These are phyloP conservation scores for Drosophila algonquin DNA, from an alignment of 2,888 invertebrate genomes.

Conservation along the genomic window DNA sequence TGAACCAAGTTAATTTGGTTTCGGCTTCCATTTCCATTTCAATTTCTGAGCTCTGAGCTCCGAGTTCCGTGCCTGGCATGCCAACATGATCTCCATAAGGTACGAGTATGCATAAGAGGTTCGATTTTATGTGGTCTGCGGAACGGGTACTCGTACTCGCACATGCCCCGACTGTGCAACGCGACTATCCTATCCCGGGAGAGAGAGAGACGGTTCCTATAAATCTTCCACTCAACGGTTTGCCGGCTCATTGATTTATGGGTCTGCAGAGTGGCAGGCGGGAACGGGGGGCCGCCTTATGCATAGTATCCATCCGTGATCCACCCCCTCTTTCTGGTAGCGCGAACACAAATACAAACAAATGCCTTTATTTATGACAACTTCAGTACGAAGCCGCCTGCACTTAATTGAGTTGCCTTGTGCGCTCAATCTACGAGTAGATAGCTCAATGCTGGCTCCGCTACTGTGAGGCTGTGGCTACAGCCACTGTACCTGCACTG, in stretches of 20 bases:
- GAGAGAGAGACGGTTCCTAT: constrained; percentile 1
- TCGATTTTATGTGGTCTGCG: constrained; percentile 58
- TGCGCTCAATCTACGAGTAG: neutral
- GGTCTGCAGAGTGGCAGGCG: constrained; percentile 16
- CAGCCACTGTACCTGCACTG: neutral
- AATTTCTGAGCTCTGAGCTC: constrained; percentile 14
- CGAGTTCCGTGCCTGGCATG: constrained; percentile 59
- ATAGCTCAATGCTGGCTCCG: neutral
- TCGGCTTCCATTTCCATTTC: constrained; percentile 20
- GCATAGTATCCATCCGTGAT: constrained; percentile 31
- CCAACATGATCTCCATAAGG: constrained; percentile 50
- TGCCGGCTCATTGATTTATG: constrained; percentile 23
- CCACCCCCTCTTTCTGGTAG: neutral
- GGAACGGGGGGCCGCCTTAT: constrained; percentile 14
- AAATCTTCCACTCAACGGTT: constrained; percentile 32
- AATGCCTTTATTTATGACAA: constrained; percentile 38
- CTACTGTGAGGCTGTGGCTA: neutral
- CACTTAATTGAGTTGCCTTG: constrained; percentile 42
- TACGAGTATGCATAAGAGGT: constrained; percentile 62
- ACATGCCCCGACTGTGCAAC: constrained; percentile 36
- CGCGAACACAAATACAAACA: constrained; percentile 31
- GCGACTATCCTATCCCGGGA: constrained; percentile 17
- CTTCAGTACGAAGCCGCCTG: constrained; percentile 19
- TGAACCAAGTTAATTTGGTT: constrained; percentile 50
- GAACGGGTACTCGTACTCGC: constrained; percentile 4